These are phyloP conservation scores for Subacronicta megacephala DNA, from an alignment of 2,888 invertebrate genomes.

Conservation along the genomic window DNA sequence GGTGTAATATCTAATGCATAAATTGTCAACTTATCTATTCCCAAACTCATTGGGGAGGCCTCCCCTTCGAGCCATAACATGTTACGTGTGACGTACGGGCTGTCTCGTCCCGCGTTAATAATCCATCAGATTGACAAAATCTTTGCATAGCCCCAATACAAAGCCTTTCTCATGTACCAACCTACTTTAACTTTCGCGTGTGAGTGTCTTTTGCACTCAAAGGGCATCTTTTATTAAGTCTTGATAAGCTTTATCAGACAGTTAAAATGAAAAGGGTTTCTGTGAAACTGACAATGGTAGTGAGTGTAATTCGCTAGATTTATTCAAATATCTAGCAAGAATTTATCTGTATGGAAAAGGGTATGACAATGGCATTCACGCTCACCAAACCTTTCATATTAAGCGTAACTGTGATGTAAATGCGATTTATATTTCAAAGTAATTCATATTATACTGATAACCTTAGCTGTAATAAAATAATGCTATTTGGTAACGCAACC, in stretches of 20 bases:
- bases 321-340: constrained; percentile 56
- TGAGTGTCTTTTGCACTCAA: constrained; percentile 60
- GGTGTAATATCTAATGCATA: constrained; percentile 75
- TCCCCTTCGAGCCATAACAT: constrained; percentile 63
- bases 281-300: constrained; percentile 60
- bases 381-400: constrained; percentile 19
- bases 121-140: constrained; percentile 81
- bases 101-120: constrained; percentile 72
- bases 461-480: constrained; percentile 17
- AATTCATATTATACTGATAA: constrained; percentile 6
- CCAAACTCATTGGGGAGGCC: constrained; percentile 59
- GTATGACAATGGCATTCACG: constrained; percentile 33
- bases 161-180: constrained; percentile 58
- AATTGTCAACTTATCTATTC: constrained; percentile 78
- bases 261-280: constrained; percentile 66
- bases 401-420: constrained; percentile 17
- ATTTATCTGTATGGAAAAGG: constrained; percentile 39
- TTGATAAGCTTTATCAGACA: constrained; percentile 67
- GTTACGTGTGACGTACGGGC: constrained; percentile 68
- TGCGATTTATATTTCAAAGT: constrained; percentile 13
- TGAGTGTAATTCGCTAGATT: constrained; percentile 49
- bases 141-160: constrained; percentile 63
- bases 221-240: constrained; percentile 65
- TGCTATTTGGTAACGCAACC: constrained; percentile 7
- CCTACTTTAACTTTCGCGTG: constrained; percentile 41